Evolutionary conservation across 30 jellyfish, hydroid and myxozoan species (phyloP).

Genomic region (Aurelia aurita): DNA sequence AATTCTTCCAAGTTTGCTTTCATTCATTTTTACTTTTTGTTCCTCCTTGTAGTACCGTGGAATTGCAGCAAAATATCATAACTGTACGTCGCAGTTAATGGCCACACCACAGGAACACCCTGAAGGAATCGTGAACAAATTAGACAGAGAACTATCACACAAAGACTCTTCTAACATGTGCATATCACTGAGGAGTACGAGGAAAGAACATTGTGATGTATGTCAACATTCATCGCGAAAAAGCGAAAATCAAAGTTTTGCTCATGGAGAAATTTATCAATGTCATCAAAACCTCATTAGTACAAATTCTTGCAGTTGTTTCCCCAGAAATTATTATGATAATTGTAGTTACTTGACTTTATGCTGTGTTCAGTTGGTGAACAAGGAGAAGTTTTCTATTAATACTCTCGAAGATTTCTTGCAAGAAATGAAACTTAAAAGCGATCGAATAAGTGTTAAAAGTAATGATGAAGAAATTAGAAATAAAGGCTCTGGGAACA

Average conservation of each 20-base stretch:
- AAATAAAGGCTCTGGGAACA: background rate
- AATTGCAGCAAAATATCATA: too few species aligned
- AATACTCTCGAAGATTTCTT: background rate
- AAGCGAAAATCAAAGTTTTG: background rate
- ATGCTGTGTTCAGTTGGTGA: constrained; percentile 18
- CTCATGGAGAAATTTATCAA: background rate
- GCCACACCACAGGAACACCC: too few species aligned
- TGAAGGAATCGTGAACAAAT: too few species aligned
- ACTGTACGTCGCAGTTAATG: too few species aligned
- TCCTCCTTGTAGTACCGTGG: too few species aligned
- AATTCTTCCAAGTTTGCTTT: too few species aligned
- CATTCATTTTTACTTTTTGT: too few species aligned
- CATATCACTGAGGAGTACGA: background rate
- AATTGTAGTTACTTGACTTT: background rate
- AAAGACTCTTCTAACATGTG: background rate
- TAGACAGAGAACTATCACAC: too few species aligned
- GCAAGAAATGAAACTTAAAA: background rate
- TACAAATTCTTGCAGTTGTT: constrained; percentile 41
- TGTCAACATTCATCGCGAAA: background rate
- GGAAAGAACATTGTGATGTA: background rate
- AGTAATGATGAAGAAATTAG: background rate
- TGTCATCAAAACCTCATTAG: background rate
- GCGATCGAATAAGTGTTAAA: background rate
- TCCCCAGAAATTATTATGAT: constrained; percentile 1
- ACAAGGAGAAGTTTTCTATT: background rate